Evolutionary conservation across 2,888 invertebrate species (phyloP), one percentile per base, ranked within the genome.

Genomic region (Colletes collaris): DNA sequence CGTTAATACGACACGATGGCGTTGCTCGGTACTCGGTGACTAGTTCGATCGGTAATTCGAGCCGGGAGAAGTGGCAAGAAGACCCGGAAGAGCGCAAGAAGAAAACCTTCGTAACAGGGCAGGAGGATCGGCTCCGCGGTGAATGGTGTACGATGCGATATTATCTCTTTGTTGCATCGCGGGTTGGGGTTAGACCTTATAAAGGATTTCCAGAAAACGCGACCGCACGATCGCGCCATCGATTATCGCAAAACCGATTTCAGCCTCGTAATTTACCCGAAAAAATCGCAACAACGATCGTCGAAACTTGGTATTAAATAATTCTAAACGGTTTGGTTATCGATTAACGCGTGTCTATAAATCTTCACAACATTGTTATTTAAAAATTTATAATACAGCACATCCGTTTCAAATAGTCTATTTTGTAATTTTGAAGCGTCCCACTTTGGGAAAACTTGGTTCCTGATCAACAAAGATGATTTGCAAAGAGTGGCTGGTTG

Each of bases 71-170:
- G 66, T 62, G 64, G 74, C 76, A 79, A 76, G 79, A 86, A 86
- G 82, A 85, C 82, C 79, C 83, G 86, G 85, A 87, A 87, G 86
- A 83, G 75, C 55, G 49, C 44, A 60, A 53, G 65, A 72, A 72
- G 79, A 73, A 86, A 85, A 87, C 76, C 79, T 82, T 86, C 68
- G 81, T 74, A 82, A 79, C 79, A 78, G 84, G 81, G 75, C 72
- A 65, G 67, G 78, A 69, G 73, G 80, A 69, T 81, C 76, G 65
- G 74, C 68, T 63, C 56, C 66, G 55, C 60, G 77, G 82, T 76
- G 85, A 85, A 85, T 78, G 79, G 85, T 75, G 76, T 64, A 82
- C 82, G 72, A 75, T 72, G 63, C 68, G 67, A 78, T 81, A 72
- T 78, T 75, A 82, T 76, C 68, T 80, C 60, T 69, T 60, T 64